A percentile compares a stretch with the other conserved stretches of the same genome.
Evolutionary conservation across 2,113 vertebrate species (phyloP).

Genomic region (Jaculus jaculus): DNA sequence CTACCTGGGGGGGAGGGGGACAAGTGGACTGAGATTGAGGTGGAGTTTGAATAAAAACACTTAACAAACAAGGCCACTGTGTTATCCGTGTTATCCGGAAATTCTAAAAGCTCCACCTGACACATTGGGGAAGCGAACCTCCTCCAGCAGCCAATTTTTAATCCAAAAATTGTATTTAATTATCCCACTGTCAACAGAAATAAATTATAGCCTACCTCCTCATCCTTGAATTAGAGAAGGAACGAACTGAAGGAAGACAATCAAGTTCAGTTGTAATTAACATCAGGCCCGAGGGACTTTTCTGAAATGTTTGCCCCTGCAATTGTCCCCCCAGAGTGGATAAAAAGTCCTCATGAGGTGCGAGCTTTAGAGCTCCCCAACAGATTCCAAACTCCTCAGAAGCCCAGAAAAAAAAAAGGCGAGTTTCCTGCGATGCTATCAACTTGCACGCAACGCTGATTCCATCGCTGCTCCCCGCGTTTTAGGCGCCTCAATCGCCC

Average conservation of each 20-base stretch:
- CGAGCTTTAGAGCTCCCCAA: not conserved
- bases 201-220: not conserved
- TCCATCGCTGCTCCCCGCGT: not conserved
- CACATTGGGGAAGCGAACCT: not conserved
- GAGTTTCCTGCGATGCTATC: not conserved
- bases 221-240: not conserved
- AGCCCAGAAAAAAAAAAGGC: not conserved
- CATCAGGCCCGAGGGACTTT: not conserved
- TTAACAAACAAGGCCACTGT: not conserved
- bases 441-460: not conserved
- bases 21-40: not conserved
- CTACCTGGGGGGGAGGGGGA: not conserved
- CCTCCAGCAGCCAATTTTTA: not conserved
- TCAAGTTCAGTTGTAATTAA: conserved; percentile 60
- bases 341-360: not conserved
- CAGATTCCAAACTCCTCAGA: conserved; percentile 4
- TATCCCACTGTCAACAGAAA: conserved; percentile 38
- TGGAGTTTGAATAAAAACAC: not conserved
- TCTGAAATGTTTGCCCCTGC: not conserved
- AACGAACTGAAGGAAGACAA: conserved; percentile 19
- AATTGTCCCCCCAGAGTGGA: not conserved
- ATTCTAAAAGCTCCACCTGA: conserved; percentile 23
- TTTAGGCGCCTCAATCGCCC: not conserved
- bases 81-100: not conserved
- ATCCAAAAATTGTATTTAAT: not conserved